Conservation (phyloP, 2,113 vertebrate genomes). For the Trogon surrucura region DNA sequence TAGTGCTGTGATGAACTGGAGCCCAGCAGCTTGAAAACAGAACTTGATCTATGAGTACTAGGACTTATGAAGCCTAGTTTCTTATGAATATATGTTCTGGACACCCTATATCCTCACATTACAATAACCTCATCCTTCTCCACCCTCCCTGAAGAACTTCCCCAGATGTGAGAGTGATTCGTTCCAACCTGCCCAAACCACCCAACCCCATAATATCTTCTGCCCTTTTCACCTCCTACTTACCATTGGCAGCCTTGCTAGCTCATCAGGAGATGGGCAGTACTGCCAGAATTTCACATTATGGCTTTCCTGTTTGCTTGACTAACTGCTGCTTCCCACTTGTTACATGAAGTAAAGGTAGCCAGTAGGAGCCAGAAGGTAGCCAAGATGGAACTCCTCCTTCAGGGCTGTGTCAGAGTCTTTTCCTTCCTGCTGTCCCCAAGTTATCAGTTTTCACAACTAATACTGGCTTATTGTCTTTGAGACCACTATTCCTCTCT, state of each 20-base stretch:
- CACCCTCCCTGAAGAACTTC: not conserved
- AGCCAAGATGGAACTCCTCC: not conserved
- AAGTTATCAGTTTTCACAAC: not conserved
- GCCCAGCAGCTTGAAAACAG: not conserved
- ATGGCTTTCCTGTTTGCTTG: not conserved
- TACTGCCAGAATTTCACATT: not conserved
- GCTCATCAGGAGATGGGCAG: not conserved
- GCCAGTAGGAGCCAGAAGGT: not conserved
- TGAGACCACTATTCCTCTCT: not conserved
- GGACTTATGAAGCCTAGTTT: not conserved
- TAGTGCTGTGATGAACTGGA: not conserved
- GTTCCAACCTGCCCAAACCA: not conserved
- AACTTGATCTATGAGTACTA: not conserved
- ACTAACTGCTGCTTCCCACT: not conserved
- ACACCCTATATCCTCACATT: not conserved
- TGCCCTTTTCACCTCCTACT: not conserved
- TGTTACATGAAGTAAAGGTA: not conserved
- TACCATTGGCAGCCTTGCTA: not conserved
- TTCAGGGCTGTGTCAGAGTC: not conserved
- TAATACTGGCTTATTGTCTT: not conserved
- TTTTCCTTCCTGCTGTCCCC: not conserved
- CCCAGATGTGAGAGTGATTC: not conserved
- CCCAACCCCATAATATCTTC: not conserved
- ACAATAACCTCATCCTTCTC: not conserved
- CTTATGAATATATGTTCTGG: too few relatives aligned